Conservation (phyloP, 2,113 vertebrate genomes). For the Cephalopholis sonnerati region DNA sequence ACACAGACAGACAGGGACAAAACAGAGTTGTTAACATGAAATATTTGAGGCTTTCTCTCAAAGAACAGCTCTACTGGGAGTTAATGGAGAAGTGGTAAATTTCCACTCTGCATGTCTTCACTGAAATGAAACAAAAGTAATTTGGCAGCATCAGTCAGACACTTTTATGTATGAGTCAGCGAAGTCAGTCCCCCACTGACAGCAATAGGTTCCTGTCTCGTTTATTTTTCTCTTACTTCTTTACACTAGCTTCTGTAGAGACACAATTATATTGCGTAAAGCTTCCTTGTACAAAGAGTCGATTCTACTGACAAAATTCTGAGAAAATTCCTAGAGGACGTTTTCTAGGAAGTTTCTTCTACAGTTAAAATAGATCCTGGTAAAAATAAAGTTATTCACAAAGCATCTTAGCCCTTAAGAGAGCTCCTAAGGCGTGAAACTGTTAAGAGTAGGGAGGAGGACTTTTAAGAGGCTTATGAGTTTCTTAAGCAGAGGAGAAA, state of each 20-base stretch:
- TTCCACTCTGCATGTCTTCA: not conserved
- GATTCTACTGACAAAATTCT: too few relatives aligned
- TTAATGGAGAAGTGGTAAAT: not conserved
- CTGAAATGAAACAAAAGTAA: not conserved
- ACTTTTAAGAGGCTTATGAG: not conserved
- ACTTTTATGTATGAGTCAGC: constrained; percentile 13
- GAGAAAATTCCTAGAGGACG: too few relatives aligned
- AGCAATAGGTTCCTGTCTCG: too few relatives aligned
- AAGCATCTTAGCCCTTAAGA: too few relatives aligned
- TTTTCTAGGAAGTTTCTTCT: too few relatives aligned
- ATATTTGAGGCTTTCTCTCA: not conserved
- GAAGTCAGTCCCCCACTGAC: not conserved
- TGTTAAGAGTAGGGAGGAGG: too few relatives aligned
- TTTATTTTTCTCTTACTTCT: not conserved
- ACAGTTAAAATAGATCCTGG: too few relatives aligned
- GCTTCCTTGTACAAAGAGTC: too few relatives aligned
- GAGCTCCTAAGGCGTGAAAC: too few relatives aligned
- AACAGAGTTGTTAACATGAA: not conserved
- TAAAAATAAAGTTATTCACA: too few relatives aligned
- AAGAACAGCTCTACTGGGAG: not conserved
- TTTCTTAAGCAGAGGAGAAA: not conserved
- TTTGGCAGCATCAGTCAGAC: not conserved
- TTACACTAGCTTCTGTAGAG: not conserved
- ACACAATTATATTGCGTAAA: not conserved
- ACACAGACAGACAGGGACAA: not conserved